Base-by-base conservation (phyloP, 2,797 vertebrate genomes). In the Malurus leucopterus region DNA sequence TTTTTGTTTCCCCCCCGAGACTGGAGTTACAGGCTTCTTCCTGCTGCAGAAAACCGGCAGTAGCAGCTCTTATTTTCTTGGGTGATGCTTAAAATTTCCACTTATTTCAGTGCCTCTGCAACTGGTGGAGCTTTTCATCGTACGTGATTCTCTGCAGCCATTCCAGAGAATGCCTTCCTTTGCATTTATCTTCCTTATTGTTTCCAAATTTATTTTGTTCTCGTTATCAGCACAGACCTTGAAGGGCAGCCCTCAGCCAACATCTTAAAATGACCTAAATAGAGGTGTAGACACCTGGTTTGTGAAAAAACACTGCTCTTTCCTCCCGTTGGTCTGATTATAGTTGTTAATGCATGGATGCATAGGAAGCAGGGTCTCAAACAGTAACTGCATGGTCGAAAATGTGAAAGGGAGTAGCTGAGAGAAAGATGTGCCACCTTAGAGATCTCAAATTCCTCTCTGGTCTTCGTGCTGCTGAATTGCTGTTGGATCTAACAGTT, bases 401-500 rank as follows among this genome's bases (percentile, higher is more conserved):
- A 46, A 38, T 68, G 38, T 21, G 1, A 2, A 50, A 40, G 30
- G 69, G 41, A 79, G 47, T 21, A 72, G 62, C 10, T 43, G 75
- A 51, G 77, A 74, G 75, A 43, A 86, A 44, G 76, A 59, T 58
- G 5, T 0, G 1, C 40, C 34, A 49, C 1, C 4, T 65, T 46
- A 67, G 44, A 78, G 41, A 61, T 82, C 78, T 91, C 69, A 75
- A 17, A n/a, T 92, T 93, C 77, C 30, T 70, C 86, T 70, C 76
- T 69, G 40, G 50, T 84, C 61, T 61, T 74, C 1, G 15, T 46
- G 84, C 88, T 92, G 68, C 84, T 82, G 90, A 88, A 77, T 86
- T 90, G 63, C 86, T 96, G 58, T 65, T 92, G 53, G 68, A 57
- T 55, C 74, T 91, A 89, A 91, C 84, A 94, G 91, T 93, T 94